Evolutionary conservation across 2,888 invertebrate genomes (phyloP), one percentile per base, ranked within the genome.

Genomic region (Prosopocoilus inquinatus): DNA sequence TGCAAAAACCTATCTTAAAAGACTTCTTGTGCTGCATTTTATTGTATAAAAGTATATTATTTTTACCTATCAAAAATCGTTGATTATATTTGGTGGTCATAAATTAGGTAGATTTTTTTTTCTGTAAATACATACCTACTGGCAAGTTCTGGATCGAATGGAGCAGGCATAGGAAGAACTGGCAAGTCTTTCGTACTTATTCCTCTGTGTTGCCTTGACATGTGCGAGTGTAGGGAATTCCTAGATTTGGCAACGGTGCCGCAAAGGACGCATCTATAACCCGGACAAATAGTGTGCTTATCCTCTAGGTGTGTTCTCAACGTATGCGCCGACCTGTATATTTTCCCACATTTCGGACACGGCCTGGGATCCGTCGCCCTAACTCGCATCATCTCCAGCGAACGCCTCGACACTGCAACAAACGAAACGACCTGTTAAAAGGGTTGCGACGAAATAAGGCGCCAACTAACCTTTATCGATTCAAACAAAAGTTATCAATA

Each of bases 161-260:
- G 87, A 57, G 91, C 90, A 15, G 94, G 94, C 94, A 94, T 94
- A 57, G 94, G 94, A 63, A 94, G 79, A 41, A 94, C 94, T 8
- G 94, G 94, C 67, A 94, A 80, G 76, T 94, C 94, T 80, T 94
- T 94, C 67, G 94, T 94, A 73, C 92, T 92, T 73, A 94, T 94
- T 60, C 94, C 94, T 55, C 94, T 86, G 77, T 94, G 94, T 73
- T 94, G 94, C 46, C 94, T 86, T 57, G 91, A 92, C 94, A 94
- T 94, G 78, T 94, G 94, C 55, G 94, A 94, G 79, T 94, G 94
- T 51, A 94, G 81, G 0, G 93, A 93, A 78, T 94, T 94, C 63
- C 94, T 84, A 0, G 92, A 93, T 78, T 94, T 94, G 43, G 94
- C 94, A 56, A 94, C 94, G 0, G 94, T 94, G 58, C 94, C 94